These are phyloP conservation scores for Motacilla alba DNA, from an alignment of 2,113 vertebrate genomes.

Conservation along the genomic window DNA sequence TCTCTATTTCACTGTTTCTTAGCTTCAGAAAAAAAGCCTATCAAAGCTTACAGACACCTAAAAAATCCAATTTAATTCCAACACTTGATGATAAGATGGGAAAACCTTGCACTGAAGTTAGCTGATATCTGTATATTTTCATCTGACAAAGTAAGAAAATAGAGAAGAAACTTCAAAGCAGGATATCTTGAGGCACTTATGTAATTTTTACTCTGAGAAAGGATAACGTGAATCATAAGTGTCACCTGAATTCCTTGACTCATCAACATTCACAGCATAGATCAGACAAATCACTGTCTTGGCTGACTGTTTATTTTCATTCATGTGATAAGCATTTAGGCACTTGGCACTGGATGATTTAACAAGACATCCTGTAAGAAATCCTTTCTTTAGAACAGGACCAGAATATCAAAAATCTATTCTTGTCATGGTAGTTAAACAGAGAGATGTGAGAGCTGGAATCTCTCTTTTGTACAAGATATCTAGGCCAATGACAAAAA, in stretches of 20 bases:
- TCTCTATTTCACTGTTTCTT: not conserved
- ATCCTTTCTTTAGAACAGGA: not conserved
- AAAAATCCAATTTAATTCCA: not conserved
- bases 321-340: not conserved
- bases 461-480: not conserved
- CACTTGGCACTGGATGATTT: not conserved
- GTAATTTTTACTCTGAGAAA: not conserved
- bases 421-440: not conserved
- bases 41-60: not conserved
- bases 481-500: not conserved
- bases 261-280: not conserved
- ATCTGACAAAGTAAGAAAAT: not conserved
- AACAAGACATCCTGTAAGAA: not conserved
- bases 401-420: not conserved
- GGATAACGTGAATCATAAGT: accelerated
- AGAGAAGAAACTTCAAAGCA: not conserved
- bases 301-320: not conserved
- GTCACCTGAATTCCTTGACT: not conserved
- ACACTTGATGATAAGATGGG: not conserved
- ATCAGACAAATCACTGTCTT: not conserved
- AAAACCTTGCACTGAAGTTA: not conserved
- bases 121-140: not conserved
- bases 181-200: not conserved
- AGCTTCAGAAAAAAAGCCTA: not conserved
- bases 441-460: not conserved